phyloP scores from a whole-genome alignment of 2,113 vertebrate species.

The Austrofundulus limnaeus region DNA sequence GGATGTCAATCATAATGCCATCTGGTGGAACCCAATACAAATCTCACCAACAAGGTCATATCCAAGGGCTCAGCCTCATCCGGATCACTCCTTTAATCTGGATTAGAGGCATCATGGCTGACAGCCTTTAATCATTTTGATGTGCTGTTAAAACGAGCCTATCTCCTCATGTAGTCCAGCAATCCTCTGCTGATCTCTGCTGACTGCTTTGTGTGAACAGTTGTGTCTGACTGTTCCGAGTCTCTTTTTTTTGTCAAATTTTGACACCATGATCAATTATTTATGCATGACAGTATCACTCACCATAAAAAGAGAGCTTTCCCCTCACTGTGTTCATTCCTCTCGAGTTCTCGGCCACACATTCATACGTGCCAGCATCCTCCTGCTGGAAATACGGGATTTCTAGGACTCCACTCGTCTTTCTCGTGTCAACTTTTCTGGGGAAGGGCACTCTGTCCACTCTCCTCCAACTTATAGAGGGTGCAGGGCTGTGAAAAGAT shows the following conservation, averaged over 20 bases:
- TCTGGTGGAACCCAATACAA: constrained; percentile 71
- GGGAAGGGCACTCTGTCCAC: constrained; percentile 86
- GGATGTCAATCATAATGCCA: constrained; percentile 75
- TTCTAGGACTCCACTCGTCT: constrained; percentile 88
- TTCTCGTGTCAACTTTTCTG: constrained; percentile 88
- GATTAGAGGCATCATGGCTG: constrained; percentile 74
- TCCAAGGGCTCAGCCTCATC: constrained; percentile 71
- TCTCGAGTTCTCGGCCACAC: constrained; percentile 91
- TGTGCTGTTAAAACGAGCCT: constrained; percentile 66
- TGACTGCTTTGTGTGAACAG: constrained; percentile 20
- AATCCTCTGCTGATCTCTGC: constrained; percentile 28
- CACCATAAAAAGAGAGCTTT: constrained; percentile 94
- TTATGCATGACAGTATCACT: constrained; percentile 63
- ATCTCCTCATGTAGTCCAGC: constrained; percentile 9
- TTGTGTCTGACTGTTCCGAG: constrained; percentile 46
- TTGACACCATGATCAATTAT: constrained; percentile 74
- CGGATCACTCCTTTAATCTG: constrained; percentile 75
- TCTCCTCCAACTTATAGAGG: constrained; percentile 89
- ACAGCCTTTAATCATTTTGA: constrained; percentile 76
- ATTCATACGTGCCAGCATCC: constrained; percentile 90
- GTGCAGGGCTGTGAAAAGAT: constrained; percentile 83
- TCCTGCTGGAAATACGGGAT: constrained; percentile 98
- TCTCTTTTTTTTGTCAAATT: constrained; percentile 54
- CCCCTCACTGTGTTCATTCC: constrained; percentile 91
- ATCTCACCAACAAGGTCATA: constrained; percentile 69